Base-by-base conservation (phyloP, 2,888 invertebrate genomes). In the Drosophila pullipes region DNA sequence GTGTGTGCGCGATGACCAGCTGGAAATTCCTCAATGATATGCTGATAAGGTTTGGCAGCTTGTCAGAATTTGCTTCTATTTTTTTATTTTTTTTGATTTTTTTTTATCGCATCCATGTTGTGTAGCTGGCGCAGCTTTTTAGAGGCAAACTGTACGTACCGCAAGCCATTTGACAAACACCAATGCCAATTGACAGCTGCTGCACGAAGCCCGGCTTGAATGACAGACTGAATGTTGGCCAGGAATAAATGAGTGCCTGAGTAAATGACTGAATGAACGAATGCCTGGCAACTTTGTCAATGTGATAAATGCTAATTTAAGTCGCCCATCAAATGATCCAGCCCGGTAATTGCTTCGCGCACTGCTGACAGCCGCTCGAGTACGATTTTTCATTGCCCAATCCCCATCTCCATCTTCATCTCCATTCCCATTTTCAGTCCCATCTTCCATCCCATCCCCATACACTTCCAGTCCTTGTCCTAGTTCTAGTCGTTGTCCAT, bases 221-320 rank as follows among this genome's bases (percentile, higher is more conserved):
- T 74, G 74, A 80, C 77, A 71, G 76, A 52, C 64, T 53, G 70
- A 69, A 62, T 59, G 81, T 63, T 61, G 64, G 58, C 62, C 68
- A n/a, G 30, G 37, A 54, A 70, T 55, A 35, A 68, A 77, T 65
- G 67, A 63, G 63, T 13, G 64, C 22, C 28, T 3, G 39, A 67
- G 39, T 52, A 66, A 47, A 47, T 25, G 25, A 47, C 9, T 47
- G 16, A 28, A 52, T 16, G 18, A 37, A 37, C 41, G 52, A 64
- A 41, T 49, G 74, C 41, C 41, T 25, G 25, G 39, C 60, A 59
- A 76, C 63, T 65, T 81, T 85, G 88, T 82, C 90, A 82, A 76
- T 85, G 79, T 90, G 90, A 90, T 91, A 90, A 91, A 89, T 91
- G 89, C 91, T 88, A 85, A 90, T 90, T 91, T 91, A 90, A 90